phyloP scores from a whole-genome alignment of 2,113 vertebrate genomes.

The Sarotherodon lohbergeri region DNA sequence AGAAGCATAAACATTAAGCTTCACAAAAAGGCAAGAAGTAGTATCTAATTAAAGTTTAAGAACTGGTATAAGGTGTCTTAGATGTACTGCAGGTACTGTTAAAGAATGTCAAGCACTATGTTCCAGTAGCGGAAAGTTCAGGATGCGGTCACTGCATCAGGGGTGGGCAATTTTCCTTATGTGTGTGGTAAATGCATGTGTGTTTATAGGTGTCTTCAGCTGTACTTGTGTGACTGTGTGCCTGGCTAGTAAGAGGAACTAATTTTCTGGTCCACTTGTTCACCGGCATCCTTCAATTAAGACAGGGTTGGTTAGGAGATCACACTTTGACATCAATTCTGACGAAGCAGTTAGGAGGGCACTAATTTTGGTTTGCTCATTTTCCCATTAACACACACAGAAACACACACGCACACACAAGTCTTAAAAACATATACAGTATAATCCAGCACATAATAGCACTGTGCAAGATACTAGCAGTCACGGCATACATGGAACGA shows the following conservation, averaged over 20 bases:
- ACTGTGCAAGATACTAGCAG: background rate
- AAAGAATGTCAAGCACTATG: background rate
- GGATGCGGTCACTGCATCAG: background rate
- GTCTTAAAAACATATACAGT: background rate
- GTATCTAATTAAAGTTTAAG: background rate
- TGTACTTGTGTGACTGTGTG: conserved; percentile 15
- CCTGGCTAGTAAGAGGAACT: conserved; percentile 38
- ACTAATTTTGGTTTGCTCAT: background rate
- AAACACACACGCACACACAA: background rate
- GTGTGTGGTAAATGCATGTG: background rate
- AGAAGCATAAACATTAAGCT: background rate
- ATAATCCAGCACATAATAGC: background rate
- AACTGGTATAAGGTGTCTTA: background rate
- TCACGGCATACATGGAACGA: no score
- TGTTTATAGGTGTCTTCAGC: conserved; percentile 14
- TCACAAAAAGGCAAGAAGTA: background rate
- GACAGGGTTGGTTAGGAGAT: conserved; percentile 36
- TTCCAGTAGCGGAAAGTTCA: conserved; percentile 32
- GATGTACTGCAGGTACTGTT: background rate
- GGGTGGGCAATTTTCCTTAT: background rate
- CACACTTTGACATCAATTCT: conserved; percentile 44
- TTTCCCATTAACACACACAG: background rate
- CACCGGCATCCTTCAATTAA: conserved; percentile 60
- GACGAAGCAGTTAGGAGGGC: background rate
- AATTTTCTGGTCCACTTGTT: conserved; percentile 61